A percentile compares a stretch with the other conserved stretches of the same genome.
Conservation (phyloP, 2,113 vertebrate species). For the Trinectes maculatus region DNA sequence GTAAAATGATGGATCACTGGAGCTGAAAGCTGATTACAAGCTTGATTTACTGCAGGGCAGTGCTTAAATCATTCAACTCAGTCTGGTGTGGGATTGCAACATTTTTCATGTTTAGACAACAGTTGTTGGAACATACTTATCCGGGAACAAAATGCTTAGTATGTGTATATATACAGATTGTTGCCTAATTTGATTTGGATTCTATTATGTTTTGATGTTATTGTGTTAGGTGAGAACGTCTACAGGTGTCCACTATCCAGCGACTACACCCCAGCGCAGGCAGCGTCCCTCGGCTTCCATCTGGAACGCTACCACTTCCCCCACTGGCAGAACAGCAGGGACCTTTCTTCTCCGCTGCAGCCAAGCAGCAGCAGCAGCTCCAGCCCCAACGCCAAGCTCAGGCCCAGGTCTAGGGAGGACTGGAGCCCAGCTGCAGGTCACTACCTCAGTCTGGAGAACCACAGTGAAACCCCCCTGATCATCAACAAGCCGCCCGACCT, state of each 20-base stretch:
- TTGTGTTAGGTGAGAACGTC: slow-evolving; percentile 89
- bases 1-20: slow-evolving; percentile 97
- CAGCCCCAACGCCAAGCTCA: slow-evolving; percentile 81
- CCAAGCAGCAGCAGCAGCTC: slow-evolving; percentile 76
- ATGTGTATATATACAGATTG: slow-evolving; percentile 37
- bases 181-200: slow-evolving; percentile 57
- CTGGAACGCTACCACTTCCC: slow-evolving; percentile 90
- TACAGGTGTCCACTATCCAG: slow-evolving; percentile 92
- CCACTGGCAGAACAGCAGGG: slow-evolving; percentile 86
- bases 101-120: slow-evolving; percentile 95
- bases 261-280: slow-evolving; percentile 89
- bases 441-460: slow-evolving; percentile 84
- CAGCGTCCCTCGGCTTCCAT: slow-evolving; percentile 90
- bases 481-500: slow-evolving; percentile 48
- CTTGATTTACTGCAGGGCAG: slow-evolving; percentile 99
- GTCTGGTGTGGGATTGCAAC: slow-evolving; percentile 94
- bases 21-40: slow-evolving; percentile 99
- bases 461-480: slow-evolving; percentile 65
- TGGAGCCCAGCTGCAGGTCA: slow-evolving; percentile 76
- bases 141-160: slow-evolving; percentile 52
- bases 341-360: slow-evolving; percentile 83
- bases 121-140: slow-evolving; percentile 89
- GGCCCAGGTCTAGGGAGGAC: slow-evolving; percentile 77
- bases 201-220: slow-evolving; percentile 40
- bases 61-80: slow-evolving; percentile 99